phyloP scores from a whole-genome alignment of 2,888 invertebrate genomes.

The Amaurobius ferox region DNA sequence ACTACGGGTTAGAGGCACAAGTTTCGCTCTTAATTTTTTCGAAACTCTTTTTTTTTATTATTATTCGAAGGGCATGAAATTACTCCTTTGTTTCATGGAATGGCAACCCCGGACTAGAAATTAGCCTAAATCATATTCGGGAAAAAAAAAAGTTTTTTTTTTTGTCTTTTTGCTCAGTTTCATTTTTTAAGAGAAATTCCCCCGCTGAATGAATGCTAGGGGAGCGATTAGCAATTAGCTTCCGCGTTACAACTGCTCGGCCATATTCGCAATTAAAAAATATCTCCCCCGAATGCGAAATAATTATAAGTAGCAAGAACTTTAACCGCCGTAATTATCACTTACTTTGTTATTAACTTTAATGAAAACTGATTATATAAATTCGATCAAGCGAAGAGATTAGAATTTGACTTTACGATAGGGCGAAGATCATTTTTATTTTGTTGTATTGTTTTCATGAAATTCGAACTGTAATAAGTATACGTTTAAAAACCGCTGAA shows the following conservation, averaged over 20 bases:
- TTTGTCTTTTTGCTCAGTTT: background rate
- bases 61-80: constrained; percentile 54
- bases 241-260: constrained; percentile 46
- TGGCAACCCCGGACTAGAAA: constrained; percentile 62
- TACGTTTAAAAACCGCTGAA: no score
- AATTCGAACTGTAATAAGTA: no score
- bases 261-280: constrained; percentile 50
- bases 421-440: no score
- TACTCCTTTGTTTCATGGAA: constrained; percentile 69
- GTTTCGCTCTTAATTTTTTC: constrained; percentile 42
- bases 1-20: constrained; percentile 63
- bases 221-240: constrained; percentile 71
- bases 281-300: constrained; percentile 31
- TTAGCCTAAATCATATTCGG: constrained; percentile 54
- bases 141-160: constrained; percentile 18
- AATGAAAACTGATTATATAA: constrained; percentile 61
- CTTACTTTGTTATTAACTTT: constrained; percentile 66
- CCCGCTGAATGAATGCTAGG: constrained; percentile 43
- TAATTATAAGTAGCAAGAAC: constrained; percentile 48
- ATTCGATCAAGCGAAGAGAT: background rate
- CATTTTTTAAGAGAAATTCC: constrained; percentile 43
- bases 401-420: no score
- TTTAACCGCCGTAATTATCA: constrained; percentile 67
- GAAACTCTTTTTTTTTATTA: constrained; percentile 35
- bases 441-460: no score